Evolutionary conservation across 2,797 vertebrate genomes (phyloP), one percentile per base, ranked within the genome.

Genomic region (Sebastes nivosus): DNA sequence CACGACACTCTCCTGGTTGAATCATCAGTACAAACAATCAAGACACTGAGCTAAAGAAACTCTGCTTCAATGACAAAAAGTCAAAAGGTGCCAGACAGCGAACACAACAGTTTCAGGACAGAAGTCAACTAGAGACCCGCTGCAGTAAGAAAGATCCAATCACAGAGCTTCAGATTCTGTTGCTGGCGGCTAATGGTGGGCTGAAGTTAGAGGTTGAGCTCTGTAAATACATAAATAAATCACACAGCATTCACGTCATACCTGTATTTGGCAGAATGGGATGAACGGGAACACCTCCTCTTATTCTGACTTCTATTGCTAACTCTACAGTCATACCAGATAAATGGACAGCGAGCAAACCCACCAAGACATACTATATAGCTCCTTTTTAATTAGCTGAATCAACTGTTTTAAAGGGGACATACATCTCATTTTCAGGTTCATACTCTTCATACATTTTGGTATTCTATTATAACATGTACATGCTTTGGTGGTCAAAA

Each of bases 11-110:
- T 73, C 12, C 24, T 34, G 61, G 55, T 79, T 68, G 46, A 72
- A 67, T 72, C 54, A 63, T 66, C 42, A 57, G 38, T 14, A 18
- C 24, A 79, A 83, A 85, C 67, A 81, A 72, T 30, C 14, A 54
- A 50, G 20, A 69, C 29, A 42, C 24, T 34, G 60, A 72, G 55
- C 64, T 67, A 58, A 57, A 67, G 25, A 36, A 69, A 73, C 66
- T 61, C 54, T 6, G 55, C 16, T 42, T 68, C 22, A 42, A 34
- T 30, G 38, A 67, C 3, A 50, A 32, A 65, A 66, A 65, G 72
- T 72, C 66, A 38, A 84, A 77, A 77, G 7, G 20, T 58, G 6
- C 7, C 22, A 65, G 58, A 50, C 36, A 52, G 22, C 12, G 32
- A 71, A 67, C 20, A 12, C 36, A 72, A 71, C 55, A 3, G 22